Evolutionary conservation across 2,888 invertebrate genomes (phyloP).

Genomic region (Erebia ligea): DNA sequence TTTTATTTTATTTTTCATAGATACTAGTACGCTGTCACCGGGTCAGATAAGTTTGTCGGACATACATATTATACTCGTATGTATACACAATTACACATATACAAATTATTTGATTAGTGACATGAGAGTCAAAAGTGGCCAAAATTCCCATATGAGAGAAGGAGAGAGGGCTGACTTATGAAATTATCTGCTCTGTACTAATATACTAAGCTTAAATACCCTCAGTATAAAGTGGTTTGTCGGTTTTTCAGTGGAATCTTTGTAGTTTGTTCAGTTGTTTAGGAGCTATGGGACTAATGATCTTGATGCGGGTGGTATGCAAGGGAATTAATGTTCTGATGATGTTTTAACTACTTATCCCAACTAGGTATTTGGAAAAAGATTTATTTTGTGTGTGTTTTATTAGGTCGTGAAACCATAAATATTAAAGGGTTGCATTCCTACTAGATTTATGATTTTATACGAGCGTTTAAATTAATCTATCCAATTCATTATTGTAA

Average conservation of each 20-base stretch:
- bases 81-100: no score
- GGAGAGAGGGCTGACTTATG: neutral
- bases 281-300: slow-evolving; percentile 17
- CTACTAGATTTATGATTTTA: neutral
- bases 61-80: no score
- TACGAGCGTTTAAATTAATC: neutral
- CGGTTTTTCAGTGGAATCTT: slow-evolving; percentile 29
- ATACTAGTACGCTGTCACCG: no score
- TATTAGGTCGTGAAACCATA: neutral
- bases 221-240: slow-evolving; percentile 17
- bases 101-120: no score
- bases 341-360: slow-evolving; percentile 29
- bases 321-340: slow-evolving; percentile 20
- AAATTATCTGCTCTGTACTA: neutral
- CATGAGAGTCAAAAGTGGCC: no score
- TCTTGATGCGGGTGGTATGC: slow-evolving; percentile 38
- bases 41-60: no score
- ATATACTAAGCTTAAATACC: neutral
- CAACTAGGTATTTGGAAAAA: neutral
- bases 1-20: no score
- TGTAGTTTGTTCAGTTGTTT: slow-evolving; percentile 33
- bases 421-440: neutral
- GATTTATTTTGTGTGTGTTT: neutral
- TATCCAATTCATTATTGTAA: neutral
- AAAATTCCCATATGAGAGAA: no score